phyloP scores from a whole-genome alignment of 2,797 vertebrate species.

The Microctenopoma lineatum region DNA sequence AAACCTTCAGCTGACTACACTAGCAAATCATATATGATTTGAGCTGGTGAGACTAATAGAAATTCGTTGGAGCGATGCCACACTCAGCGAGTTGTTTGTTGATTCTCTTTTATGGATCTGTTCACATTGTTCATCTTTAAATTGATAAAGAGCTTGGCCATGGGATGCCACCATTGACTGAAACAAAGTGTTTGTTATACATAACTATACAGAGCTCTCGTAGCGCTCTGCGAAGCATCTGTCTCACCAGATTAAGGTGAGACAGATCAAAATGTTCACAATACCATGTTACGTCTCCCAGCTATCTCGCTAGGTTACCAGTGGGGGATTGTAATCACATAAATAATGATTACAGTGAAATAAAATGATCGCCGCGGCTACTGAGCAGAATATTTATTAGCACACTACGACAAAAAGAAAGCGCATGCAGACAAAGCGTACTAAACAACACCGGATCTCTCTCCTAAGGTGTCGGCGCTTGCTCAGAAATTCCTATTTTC shows the following conservation, averaged over 20 bases:
- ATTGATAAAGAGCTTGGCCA: conserved; percentile 1
- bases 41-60: conserved; percentile 53
- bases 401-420: conserved; percentile 1
- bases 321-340: conserved; percentile 10
- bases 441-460: conserved; percentile 14
- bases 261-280: conserved; percentile 15
- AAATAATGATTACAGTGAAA: conserved; percentile 16
- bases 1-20: conserved; percentile 28
- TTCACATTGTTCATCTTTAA: conserved; percentile 29
- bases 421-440: conserved; percentile 11
- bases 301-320: conserved; percentile 1
- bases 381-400: background rate
- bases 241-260: conserved; percentile 24
- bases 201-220: background rate
- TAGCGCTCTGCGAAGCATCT: background rate
- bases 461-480: conserved; percentile 25
- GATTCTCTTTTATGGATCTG: conserved; percentile 53
- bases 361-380: background rate
- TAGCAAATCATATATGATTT: conserved; percentile 23
- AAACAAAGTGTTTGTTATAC: conserved; percentile 5
- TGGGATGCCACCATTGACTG: conserved; percentile 7
- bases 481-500: conserved; percentile 24
- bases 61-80: conserved; percentile 36
- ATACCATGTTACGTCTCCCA: background rate
- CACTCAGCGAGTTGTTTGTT: conserved; percentile 28